These are phyloP conservation scores for Diabrotica balteata DNA, from an alignment of 2,888 invertebrate genomes.

Conservation along the genomic window DNA sequence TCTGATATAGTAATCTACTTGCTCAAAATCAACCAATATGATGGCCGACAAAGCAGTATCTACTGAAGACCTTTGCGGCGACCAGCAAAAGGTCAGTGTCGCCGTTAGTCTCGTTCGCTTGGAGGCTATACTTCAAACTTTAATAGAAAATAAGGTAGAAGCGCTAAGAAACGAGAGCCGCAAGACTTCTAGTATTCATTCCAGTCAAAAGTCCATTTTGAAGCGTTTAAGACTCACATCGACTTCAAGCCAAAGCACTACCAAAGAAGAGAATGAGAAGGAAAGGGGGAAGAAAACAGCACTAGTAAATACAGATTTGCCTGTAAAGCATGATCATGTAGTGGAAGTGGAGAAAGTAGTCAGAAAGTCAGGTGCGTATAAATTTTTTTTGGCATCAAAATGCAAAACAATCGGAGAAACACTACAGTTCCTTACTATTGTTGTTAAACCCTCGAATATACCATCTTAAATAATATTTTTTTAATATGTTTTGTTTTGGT, in stretches of 20 bases:
- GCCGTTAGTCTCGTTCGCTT: conserved; percentile 66
- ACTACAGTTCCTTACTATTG: too few species aligned
- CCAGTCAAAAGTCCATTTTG: conserved; percentile 57
- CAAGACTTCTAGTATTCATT: conserved; percentile 54
- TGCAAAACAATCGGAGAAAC: too few species aligned
- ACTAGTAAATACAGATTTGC: conserved; percentile 6
- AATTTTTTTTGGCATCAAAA: too few species aligned
- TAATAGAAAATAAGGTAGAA: conserved; percentile 76
- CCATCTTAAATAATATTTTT: too few species aligned
- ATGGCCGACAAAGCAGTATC: conserved; percentile 75
- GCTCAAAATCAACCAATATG: conserved; percentile 26
- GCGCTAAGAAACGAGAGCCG: conserved; percentile 64
- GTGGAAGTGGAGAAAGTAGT: conserved; percentile 1
- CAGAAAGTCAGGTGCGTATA: conserved; percentile 12
- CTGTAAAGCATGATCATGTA: not conserved
- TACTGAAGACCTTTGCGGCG: conserved; percentile 66
- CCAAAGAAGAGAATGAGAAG: conserved; percentile 33
- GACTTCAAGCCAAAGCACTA: conserved; percentile 35
- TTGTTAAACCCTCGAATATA: too few species aligned
- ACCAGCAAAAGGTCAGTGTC: conserved; percentile 49
- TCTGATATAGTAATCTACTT: not conserved
- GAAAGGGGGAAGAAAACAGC: conserved; percentile 30
- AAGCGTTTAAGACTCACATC: conserved; percentile 50
- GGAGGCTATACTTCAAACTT: conserved; percentile 74
- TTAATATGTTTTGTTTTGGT: too few species aligned